Conservation (phyloP, 2,888 invertebrate genomes). For the Asteroscopus sphinx region DNA sequence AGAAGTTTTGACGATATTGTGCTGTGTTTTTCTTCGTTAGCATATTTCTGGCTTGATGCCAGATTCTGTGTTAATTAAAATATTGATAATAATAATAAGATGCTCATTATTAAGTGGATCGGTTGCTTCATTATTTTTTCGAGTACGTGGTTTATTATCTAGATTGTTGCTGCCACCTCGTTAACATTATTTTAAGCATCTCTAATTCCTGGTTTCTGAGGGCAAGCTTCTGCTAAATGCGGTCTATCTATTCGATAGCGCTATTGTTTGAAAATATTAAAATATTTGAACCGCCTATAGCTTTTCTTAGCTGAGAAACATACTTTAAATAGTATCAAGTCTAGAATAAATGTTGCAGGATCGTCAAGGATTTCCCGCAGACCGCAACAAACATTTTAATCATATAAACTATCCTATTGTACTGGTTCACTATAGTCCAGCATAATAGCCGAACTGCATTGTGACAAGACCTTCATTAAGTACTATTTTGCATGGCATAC, state of each 20-base stretch:
- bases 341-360: conserved; percentile 4
- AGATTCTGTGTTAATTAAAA: conserved; percentile 1
- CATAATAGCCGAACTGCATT: conserved; percentile 33
- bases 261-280: no score
- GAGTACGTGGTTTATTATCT: no score
- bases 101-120: conserved; percentile 2
- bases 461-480: conserved; percentile 35
- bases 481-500: conserved; percentile 32
- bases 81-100: not conserved
- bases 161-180: no score
- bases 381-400: conserved; percentile 31
- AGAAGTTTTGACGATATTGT: not conserved
- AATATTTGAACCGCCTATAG: no score
- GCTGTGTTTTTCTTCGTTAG: not conserved
- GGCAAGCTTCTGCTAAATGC: no score
- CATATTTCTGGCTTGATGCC: not conserved
- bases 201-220: no score
- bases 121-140: not conserved
- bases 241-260: no score
- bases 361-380: conserved; percentile 6
- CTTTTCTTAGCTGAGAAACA: no score
- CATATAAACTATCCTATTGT: conserved; percentile 35
- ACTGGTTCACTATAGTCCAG: conserved; percentile 29
- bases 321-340: no score
- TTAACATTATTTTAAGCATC: no score